Evolutionary conservation across 2,888 invertebrate genomes (phyloP).

Genomic region (Anticlea derivata): DNA sequence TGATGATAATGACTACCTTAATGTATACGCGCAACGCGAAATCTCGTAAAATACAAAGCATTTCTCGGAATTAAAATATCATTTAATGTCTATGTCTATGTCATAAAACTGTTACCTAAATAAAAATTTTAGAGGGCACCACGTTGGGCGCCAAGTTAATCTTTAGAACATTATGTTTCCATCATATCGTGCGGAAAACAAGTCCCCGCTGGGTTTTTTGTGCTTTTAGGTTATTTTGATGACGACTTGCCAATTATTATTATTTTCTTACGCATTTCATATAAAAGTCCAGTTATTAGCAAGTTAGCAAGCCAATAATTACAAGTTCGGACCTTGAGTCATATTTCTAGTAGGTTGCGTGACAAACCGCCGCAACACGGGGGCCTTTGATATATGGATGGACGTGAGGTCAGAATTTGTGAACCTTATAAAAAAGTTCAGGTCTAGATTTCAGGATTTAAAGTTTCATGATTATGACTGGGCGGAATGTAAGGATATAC

Average conservation of each 20-base stretch:
- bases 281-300: constrained; percentile 4
- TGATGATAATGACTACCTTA: too few species aligned
- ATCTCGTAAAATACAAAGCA: too few species aligned
- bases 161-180: too few species aligned
- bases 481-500: too few species aligned
- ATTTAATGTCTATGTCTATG: too few species aligned
- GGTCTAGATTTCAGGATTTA: constrained; percentile 11
- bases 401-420: constrained; percentile 32
- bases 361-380: constrained; percentile 30
- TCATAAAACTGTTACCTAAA: too few species aligned
- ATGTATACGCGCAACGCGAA: too few species aligned
- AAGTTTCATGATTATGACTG: background rate
- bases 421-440: constrained; percentile 13
- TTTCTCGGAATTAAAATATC: too few species aligned
- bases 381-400: constrained; percentile 37
- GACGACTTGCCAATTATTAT: background rate
- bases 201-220: too few species aligned
- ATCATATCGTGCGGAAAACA: too few species aligned
- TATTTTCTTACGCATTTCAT: background rate
- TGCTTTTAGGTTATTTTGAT: background rate
- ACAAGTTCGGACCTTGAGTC: constrained; percentile 42
- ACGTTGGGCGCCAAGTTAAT: constrained; percentile 35
- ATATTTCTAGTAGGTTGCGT: constrained; percentile 40
- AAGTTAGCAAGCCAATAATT: constrained; percentile 20
- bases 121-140: constrained; percentile 7